Conservation (phyloP, 2,113 vertebrate species). For the Brachyhypopomus gauderio region DNA sequence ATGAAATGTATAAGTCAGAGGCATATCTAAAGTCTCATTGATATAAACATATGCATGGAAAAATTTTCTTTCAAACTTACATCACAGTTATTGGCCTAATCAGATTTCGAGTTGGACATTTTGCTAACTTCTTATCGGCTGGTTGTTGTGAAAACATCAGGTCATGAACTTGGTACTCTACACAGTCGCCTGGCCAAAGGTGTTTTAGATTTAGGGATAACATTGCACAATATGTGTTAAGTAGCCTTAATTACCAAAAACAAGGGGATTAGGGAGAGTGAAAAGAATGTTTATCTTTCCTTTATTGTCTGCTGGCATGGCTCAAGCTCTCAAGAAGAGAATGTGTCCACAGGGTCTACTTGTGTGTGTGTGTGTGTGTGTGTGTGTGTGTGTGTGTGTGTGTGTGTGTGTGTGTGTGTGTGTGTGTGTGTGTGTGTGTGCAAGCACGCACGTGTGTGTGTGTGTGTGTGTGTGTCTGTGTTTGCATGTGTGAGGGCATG, state of each 20-base stretch:
- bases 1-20: not conserved
- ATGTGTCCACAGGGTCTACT: constrained; percentile 50
- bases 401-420: constrained; percentile 9
- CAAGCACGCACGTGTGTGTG: constrained; percentile 11
- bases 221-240: constrained; percentile 61
- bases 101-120: constrained; percentile 7
- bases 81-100: not conserved
- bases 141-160: constrained; percentile 67
- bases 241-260: constrained; percentile 69
- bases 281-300: constrained; percentile 66
- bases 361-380: constrained; percentile 7
- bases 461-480: constrained; percentile 39
- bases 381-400: constrained; percentile 9
- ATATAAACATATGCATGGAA: not conserved
- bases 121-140: constrained; percentile 23
- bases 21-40: not conserved
- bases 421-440: constrained; percentile 36
- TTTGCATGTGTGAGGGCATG: constrained; percentile 2
- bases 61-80: not conserved
- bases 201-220: constrained; percentile 69
- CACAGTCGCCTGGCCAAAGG: constrained; percentile 67
- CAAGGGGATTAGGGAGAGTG: constrained; percentile 65
- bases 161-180: constrained; percentile 64
- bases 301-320: constrained; percentile 50
- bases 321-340: constrained; percentile 41